phyloP scores from a whole-genome alignment of 2,113 vertebrate genomes.

The Nipponia nippon region DNA sequence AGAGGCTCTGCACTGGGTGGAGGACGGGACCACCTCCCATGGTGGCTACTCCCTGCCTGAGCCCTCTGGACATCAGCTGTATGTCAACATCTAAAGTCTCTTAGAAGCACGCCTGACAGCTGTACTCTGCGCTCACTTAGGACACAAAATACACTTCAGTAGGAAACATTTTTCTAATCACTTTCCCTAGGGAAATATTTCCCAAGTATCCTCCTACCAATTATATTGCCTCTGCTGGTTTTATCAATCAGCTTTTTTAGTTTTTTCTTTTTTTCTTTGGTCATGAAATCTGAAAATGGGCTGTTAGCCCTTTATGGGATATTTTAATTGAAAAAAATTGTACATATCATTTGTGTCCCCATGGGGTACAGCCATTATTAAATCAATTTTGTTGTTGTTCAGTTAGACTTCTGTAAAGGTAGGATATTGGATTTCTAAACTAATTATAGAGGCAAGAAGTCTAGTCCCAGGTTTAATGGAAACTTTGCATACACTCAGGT shows the following conservation, averaged over 20 bases:
- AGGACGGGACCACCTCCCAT: too few species aligned
- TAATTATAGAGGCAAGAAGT: background rate
- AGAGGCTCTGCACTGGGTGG: background rate
- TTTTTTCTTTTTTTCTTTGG: background rate
- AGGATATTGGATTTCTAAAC: constrained; percentile 15
- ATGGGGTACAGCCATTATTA: background rate
- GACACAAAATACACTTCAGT: background rate
- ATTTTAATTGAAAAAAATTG: background rate
- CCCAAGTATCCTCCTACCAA: background rate
- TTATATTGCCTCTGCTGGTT: background rate
- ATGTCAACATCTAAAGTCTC: background rate
- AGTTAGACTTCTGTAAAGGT: background rate
- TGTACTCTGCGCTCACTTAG: background rate
- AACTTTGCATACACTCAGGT: background rate
- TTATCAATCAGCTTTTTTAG: background rate
- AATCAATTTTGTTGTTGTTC: constrained; percentile 1
- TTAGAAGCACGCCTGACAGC: background rate
- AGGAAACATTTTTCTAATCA: background rate
- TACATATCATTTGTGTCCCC: background rate
- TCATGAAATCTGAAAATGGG: background rate
- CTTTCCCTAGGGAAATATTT: background rate
- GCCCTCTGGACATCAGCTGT: background rate
- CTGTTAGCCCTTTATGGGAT: background rate
- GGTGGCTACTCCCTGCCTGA: background rate
- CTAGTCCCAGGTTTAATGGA: background rate